These are phyloP conservation scores for Mastomys coucha DNA, from an alignment of 2,113 vertebrate genomes.

Conservation along the genomic window DNA sequence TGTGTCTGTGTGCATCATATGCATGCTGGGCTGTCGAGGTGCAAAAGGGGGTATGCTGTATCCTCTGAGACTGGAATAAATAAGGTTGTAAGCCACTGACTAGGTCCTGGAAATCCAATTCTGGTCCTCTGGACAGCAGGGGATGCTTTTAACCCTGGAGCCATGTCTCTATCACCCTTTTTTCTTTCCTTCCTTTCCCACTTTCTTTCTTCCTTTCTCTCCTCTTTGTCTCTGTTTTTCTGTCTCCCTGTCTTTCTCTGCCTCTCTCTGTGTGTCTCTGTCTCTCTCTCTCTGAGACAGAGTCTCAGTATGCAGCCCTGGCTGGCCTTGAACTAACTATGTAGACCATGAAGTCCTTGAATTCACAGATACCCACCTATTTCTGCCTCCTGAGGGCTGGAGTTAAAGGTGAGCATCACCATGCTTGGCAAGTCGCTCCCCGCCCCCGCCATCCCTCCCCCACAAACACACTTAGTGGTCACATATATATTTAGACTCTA, in stretches of 20 bases:
- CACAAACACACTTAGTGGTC: not conserved
- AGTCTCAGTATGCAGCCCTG: not conserved
- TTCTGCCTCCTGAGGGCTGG: not conserved
- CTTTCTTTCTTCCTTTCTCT: rapidly evolving
- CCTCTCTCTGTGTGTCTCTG: not conserved
- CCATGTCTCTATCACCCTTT: not conserved
- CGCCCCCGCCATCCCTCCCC: too few relatives aligned
- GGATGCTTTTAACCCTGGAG: not conserved
- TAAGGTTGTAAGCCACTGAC: not conserved
- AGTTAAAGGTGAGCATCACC: not conserved
- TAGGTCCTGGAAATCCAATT: not conserved
- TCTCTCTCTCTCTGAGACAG: not conserved
- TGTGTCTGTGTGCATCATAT: not conserved
- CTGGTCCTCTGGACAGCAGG: not conserved
- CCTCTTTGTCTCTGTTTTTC: too few relatives aligned
- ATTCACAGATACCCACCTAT: not conserved
- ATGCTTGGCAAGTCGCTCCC: not conserved
- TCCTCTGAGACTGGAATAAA: not conserved
- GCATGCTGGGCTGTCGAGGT: too few relatives aligned
- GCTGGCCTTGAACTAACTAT: not conserved
- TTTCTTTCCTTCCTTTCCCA: not conserved
- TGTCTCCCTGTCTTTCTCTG: rapidly evolving
- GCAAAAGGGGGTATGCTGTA: too few relatives aligned
- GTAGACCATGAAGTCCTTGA: not conserved
- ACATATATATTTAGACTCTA: not conserved